Evolutionary conservation across 2,888 invertebrate species (phyloP), one percentile per base, ranked within the genome.

Genomic region (Ennomos erosarius): DNA sequence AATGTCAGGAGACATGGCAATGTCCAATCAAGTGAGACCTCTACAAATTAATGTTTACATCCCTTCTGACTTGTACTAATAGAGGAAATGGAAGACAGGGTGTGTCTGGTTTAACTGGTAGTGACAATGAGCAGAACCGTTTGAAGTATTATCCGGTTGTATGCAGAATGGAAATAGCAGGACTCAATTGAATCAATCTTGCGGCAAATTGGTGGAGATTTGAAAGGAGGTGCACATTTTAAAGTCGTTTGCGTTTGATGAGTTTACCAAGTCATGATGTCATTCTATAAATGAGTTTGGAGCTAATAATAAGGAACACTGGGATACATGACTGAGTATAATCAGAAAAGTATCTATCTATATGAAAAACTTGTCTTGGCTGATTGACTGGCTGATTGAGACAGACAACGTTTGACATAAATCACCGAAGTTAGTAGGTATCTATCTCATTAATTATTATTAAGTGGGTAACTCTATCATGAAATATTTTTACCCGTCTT

Each of bases 131-230:
- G 68, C 69, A 75, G 73, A 83, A 80, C 81, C 82, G 82, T 78
- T 87, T 82, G 81, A 83, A 85, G 84, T 82, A 87, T 89, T 87
- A 87, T 83, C 81, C 79, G 82, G 87, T 83, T 88, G 88, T 87
- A 88, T 87, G 79, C 83, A 80, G 81, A 85, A 85, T 85, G 76
- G 82, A 79, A 86, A 85, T 78, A 79, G 78, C 73, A 75, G 77
- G 79, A 81, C 82, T 85, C 85, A 85, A 89, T 88, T 81, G 87
- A 85, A 84, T 90, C 88, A 90, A 90, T 90, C 87, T 87, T 81
- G 84, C 85, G 85, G 82, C 82, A 86, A 89, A 90, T 88, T 87
- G 85, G 79, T 71, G 76, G 74, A 82, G 80, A 77, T 82, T 82
- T 81, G 74, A 76, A 76, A 75, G 77, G 74, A 75, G 71, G 70